Base-by-base conservation (phyloP, 1,140 invertebrate species). In the Hormaphis cornu region DNA sequence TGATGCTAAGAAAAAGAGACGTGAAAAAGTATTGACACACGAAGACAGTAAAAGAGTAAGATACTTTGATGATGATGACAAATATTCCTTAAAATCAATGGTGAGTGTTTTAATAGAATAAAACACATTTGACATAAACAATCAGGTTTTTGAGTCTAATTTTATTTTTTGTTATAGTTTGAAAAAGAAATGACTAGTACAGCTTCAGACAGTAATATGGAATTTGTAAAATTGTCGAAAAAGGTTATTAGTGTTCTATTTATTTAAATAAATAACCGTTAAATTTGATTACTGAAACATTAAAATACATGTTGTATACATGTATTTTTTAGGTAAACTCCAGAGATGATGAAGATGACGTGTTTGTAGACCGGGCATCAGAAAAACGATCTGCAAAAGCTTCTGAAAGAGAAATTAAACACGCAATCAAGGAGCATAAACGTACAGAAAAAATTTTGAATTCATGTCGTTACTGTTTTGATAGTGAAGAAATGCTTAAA, bases 61-160 rank as follows among this genome's bases (percentile, higher is more conserved):
- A 69, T 95, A 95, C 79, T 96, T 93, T 82, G 84, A 87, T 42
- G 91, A 96, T 81, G 93, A 96, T 82, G 91, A 95, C 76, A 88
- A 88, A 78, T 88, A 90, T 79, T 86, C 89, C 46, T 83, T 97
- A 14, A 84, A 89, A 77, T 82, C 91, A 76, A 89, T 97, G 88
- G 89, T 91, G 82, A 81, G 78, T 75, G 73, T 69, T 4, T 22
- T 26, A 42, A 37, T 46, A 72, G 52, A 20, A 69, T 37, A 66
- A 16, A 26, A 69, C 70, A 35, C 20, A 71, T 35, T 40, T 70
- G 26, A 61, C 33, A 42, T 70, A 22, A 71, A 56, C 16, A 22
- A 18, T n/a, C 20, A 53, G 26, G 26, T 48, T 40, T n/a, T 46
- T 59, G 52, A 56, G 70, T 33, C 53, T 54, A 53, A 72, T 72